These are phyloP conservation scores for Heliconius hermathena DNA, from an alignment of 1,140 invertebrate species.

Conservation along the genomic window DNA sequence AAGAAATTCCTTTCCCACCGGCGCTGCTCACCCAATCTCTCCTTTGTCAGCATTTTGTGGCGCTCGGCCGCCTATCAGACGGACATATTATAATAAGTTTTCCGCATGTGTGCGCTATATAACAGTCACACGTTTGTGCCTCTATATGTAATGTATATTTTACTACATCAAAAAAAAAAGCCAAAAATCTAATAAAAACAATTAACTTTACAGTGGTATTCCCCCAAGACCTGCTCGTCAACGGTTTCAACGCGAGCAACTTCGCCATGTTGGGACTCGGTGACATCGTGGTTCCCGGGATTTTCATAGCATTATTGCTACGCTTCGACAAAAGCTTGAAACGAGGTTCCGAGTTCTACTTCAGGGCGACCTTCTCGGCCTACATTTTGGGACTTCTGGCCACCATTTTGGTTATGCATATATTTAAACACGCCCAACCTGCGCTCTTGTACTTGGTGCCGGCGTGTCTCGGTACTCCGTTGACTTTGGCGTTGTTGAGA, in stretches of 20 bases:
- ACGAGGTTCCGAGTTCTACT: constrained; percentile 94
- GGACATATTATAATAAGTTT: no score
- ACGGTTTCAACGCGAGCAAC: constrained; percentile 95
- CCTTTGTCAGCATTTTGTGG: no score
- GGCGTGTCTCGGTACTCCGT: constrained; percentile 94
- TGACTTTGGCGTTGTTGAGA: constrained; percentile 92
- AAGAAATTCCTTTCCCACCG: no score
- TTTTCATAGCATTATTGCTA: constrained; percentile 98
- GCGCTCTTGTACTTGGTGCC: constrained; percentile 98
- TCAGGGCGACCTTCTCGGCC: constrained; percentile 95
- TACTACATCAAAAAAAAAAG: no score
- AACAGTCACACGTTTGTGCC: no score
- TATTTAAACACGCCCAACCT: constrained; percentile 99
- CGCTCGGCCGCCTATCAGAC: no score
- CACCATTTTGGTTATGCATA: constrained; percentile 99
- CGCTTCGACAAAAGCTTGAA: constrained; percentile 97
- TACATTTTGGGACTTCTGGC: constrained; percentile 96
- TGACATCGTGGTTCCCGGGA: constrained; percentile 99
- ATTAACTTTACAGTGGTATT: constrained; percentile 91
- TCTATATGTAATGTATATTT: no score
- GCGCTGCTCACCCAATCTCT: no score
- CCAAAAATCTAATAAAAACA: neutral
- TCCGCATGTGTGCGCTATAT: no score
- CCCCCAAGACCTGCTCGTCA: constrained; percentile 97
- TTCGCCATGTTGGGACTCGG: constrained; percentile 99